Evolutionary conservation across 2,113 vertebrate species (phyloP).

Genomic region (Tragelaphus buxtoni): DNA sequence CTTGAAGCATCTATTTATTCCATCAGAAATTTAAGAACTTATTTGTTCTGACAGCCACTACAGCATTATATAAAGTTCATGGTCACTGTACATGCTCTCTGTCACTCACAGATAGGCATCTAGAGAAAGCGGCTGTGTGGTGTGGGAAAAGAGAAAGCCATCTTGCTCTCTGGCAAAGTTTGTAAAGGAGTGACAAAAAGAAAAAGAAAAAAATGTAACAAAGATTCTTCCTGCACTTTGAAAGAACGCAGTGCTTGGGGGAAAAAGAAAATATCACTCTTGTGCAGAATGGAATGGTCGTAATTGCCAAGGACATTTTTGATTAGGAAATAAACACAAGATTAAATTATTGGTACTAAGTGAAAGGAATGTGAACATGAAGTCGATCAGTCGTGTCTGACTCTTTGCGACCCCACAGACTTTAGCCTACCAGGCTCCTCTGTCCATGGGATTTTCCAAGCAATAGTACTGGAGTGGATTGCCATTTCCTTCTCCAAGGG

Average conservation of each 20-base stretch:
- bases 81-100: not conserved
- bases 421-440: too few relatives aligned
- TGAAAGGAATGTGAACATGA: not conserved
- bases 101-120: not conserved
- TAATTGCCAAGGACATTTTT: constrained; percentile 56
- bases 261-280: constrained; percentile 25
- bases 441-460: too few relatives aligned
- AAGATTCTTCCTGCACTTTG: not conserved
- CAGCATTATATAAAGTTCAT: too few relatives aligned
- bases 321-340: constrained; percentile 57
- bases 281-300: not conserved
- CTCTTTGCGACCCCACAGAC: too few relatives aligned
- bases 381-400: too few relatives aligned
- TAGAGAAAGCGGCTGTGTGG: not conserved
- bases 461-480: too few relatives aligned
- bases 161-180: not conserved
- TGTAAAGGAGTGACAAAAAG: not conserved
- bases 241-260: not conserved
- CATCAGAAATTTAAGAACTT: not conserved
- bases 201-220: not conserved
- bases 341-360: constrained; percentile 13
- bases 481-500: too few relatives aligned
- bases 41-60: not conserved
- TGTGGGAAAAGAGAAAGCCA: not conserved
- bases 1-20: not conserved